These are phyloP conservation scores for Puma concolor DNA, from an alignment of 2,113 vertebrate genomes.

Conservation along the genomic window DNA sequence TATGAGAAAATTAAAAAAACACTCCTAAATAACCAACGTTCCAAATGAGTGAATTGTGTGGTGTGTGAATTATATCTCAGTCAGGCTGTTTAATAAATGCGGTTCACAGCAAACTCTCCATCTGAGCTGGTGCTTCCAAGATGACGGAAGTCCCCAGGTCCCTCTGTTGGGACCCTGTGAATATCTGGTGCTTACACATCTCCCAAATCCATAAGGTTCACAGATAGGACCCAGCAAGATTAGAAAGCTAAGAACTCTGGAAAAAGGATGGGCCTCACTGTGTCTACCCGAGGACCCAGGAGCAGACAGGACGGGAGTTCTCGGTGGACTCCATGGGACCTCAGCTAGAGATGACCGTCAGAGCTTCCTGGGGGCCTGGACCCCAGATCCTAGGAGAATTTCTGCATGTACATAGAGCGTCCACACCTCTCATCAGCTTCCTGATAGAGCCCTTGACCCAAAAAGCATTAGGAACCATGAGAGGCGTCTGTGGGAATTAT, in stretches of 20 bases:
- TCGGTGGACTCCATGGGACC: fast-evolving
- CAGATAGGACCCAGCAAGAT: constrained; percentile 52
- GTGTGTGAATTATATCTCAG: neutral
- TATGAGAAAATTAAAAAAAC: neutral
- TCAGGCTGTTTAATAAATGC: neutral
- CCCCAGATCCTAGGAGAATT: neutral
- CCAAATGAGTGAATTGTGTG: neutral
- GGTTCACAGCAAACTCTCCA: constrained; percentile 37
- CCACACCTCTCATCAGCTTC: neutral
- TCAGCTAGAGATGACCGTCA: fast-evolving
- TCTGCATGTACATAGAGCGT: neutral
- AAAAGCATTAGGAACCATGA: neutral
- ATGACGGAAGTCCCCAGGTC: constrained; percentile 63
- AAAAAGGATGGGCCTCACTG: constrained; percentile 16
- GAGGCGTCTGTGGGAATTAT: neutral
- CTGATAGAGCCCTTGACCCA: neutral
- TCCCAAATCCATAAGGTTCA: constrained; percentile 55
- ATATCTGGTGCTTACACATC: constrained; percentile 71
- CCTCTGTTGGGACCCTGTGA: constrained; percentile 63
- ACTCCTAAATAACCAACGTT: neutral
- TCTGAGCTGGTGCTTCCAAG: constrained; percentile 37
- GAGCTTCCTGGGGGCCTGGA: neutral
- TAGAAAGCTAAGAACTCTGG: constrained; percentile 52
- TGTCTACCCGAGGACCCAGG: neutral
- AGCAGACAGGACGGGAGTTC: fast-evolving